Evolutionary conservation across 2,888 invertebrate species (phyloP).

Genomic region (Drosophila yooni): DNA sequence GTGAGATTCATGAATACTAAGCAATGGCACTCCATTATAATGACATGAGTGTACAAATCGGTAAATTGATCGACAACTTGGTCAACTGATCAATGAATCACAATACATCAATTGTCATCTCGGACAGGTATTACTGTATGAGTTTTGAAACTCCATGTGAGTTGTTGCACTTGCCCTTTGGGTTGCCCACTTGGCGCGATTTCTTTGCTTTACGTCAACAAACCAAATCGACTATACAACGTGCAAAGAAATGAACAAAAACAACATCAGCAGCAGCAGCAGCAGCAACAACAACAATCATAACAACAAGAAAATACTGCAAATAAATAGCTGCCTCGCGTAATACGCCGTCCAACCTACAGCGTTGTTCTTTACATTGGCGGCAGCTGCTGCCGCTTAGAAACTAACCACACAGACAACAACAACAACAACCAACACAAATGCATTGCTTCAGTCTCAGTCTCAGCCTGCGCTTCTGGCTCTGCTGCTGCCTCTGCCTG

Average conservation of each 20-base stretch:
- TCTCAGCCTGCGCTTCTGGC: slow-evolving; percentile 29
- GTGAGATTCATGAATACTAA: background rate
- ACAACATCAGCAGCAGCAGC: background rate
- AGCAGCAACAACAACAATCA: slow-evolving; percentile 7
- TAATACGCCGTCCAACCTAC: slow-evolving; percentile 68
- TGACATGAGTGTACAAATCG: background rate
- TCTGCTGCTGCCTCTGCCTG: slow-evolving; percentile 21
- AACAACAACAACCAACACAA: slow-evolving; percentile 53
- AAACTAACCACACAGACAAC: slow-evolving; percentile 58
- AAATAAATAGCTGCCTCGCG: slow-evolving; percentile 52
- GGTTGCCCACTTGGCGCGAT: slow-evolving; percentile 33
- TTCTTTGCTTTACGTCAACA: slow-evolving; percentile 70
- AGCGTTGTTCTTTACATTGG: slow-evolving; percentile 64
- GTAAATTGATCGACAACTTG: slow-evolving; percentile 24
- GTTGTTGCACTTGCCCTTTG: slow-evolving; percentile 42
- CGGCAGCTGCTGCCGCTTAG: slow-evolving; percentile 66
- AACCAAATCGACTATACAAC: slow-evolving; percentile 67
- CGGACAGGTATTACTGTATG: slow-evolving; percentile 38
- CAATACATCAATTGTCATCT: slow-evolving; percentile 18
- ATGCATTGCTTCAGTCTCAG: slow-evolving; percentile 48
- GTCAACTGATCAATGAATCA: slow-evolving; percentile 44
- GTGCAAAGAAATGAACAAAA: slow-evolving; percentile 19
- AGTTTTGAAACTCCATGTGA: slow-evolving; percentile 1
- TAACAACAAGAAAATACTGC: slow-evolving; percentile 3
- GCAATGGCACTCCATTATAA: slow-evolving; percentile 1